Conservation (phyloP, 2,888 invertebrate genomes). For the Salpingus planirostris region DNA sequence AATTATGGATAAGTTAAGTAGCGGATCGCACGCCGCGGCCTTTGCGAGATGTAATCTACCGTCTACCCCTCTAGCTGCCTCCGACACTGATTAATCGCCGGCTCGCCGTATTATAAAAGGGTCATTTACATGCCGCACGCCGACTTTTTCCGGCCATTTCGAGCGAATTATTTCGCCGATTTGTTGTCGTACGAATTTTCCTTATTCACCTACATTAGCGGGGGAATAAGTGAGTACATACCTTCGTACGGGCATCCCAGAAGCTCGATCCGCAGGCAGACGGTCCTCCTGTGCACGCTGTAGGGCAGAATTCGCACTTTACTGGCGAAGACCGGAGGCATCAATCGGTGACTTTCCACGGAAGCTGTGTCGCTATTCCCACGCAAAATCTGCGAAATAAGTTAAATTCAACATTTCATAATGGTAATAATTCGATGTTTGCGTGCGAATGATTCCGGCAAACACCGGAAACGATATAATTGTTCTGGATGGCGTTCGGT, state of each 20-base stretch:
- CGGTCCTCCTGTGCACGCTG: constrained; percentile 59
- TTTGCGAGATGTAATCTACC: constrained; percentile 21
- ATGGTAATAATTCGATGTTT: too few species aligned
- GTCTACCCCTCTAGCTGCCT: constrained; percentile 15
- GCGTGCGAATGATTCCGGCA: background rate
- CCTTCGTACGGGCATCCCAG: constrained; percentile 62
- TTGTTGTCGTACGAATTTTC: background rate
- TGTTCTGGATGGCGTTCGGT: too few species aligned
- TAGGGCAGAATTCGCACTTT: constrained; percentile 64
- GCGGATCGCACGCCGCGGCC: constrained; percentile 16
- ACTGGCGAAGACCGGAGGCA: constrained; percentile 63
- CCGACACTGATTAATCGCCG: constrained; percentile 22
- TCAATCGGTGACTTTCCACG: constrained; percentile 55
- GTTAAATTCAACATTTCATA: background rate
- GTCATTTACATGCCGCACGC: constrained; percentile 22
- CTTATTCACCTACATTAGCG: background rate
- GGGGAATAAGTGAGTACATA: constrained; percentile 40
- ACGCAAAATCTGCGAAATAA: constrained; percentile 50
- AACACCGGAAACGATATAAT: background rate
- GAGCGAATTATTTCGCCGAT: constrained; percentile 9
- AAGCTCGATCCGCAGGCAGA: constrained; percentile 67
- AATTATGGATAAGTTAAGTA: constrained; percentile 28
- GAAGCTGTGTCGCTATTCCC: constrained; percentile 69
- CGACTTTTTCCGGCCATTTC: too few species aligned
- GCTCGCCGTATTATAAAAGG: constrained; percentile 18